Base-by-base conservation (phyloP, 30 jellyfish, hydroid and myxozoan species). In the Morbakka virulenta region DNA sequence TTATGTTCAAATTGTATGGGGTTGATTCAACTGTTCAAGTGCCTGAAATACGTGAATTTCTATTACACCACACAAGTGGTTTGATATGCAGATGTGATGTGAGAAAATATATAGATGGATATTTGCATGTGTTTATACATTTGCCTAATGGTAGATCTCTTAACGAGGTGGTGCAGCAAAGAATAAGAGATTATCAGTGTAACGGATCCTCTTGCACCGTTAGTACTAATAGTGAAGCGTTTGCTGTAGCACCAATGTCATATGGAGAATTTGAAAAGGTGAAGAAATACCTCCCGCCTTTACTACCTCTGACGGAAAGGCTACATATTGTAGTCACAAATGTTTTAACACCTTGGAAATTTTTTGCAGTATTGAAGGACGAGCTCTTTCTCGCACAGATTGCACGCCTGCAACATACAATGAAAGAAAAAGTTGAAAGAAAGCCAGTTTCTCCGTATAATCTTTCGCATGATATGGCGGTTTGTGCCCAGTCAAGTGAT, bases 321-420 rank as follows among this genome's bases (percentile, higher is more conserved):
- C 57, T 41, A 41, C 13, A 79, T 20, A 51, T 91, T 6, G 35
- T 94, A 34, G 85, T 85, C 47, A 91, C 96, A 1, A 91, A 77
- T 27, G 95, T 84, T 32, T 51, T 50, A 21, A 64, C 96, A 2
- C 98, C 98, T 2, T 52, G 78, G 1, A 53, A 68, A 57, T 81
- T 91, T 62, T 78, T 35, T 80, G 98, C 87, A 6, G 57, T 41
- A 17, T 41, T 17, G 9, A 17, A 9, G 17, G 57, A 41, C 17
- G 57, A 41, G 17, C 9, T 17, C 17, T 6, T 41, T 9, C 13
- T 41, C 17, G 17, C 17, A 17, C 13, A 41, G 17, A 41, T 41
- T 41, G 57, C 9, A 41, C 9, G 17, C 13, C 57, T 41, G 13
- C 9, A 9, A 6, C 57, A 41, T 6, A 17, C 17, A 17, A 41